These are phyloP conservation scores for Myotis vivesi DNA, from an alignment of 2,797 vertebrate genomes.

Conservation along the genomic window DNA sequence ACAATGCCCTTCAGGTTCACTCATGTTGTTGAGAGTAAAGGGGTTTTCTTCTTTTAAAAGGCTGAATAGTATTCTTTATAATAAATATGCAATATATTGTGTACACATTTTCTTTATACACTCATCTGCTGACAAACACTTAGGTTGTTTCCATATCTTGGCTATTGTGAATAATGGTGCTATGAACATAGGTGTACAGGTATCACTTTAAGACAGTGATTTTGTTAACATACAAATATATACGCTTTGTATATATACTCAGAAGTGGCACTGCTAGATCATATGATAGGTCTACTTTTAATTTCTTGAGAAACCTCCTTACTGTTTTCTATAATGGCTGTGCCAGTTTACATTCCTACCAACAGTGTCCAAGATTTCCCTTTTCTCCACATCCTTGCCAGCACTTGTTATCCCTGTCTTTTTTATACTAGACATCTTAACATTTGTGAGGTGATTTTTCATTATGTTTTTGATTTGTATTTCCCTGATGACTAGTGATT, in stretches of 20 bases:
- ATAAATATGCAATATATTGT: not conserved
- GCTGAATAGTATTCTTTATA: not conserved
- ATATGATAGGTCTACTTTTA: not conserved
- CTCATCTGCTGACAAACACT: not conserved
- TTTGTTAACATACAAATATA: not conserved
- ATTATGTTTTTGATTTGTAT: not conserved
- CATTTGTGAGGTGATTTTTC: not conserved
- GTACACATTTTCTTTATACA: not conserved
- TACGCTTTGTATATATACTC: not conserved
- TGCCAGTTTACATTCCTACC: not conserved
- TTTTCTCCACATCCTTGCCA: not conserved
- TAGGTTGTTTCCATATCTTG: not conserved
- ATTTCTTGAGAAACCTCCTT: not conserved
- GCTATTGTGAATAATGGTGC: not conserved
- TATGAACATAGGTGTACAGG: not conserved
- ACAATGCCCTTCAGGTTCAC: not conserved
- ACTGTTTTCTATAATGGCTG: not conserved
- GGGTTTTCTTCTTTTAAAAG: not conserved
- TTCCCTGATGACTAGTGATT: not conserved
- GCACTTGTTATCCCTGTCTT: not conserved
- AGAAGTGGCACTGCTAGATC: not conserved
- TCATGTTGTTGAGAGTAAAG: not conserved
- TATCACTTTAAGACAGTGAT: not conserved
- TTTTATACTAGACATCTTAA: not conserved
- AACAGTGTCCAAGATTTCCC: not conserved